Percentiles rank a stretch among this genome's conserved stretches.
Conservation (phyloP, 2,797 vertebrate genomes). For the Thripadectes ignobilis region DNA sequence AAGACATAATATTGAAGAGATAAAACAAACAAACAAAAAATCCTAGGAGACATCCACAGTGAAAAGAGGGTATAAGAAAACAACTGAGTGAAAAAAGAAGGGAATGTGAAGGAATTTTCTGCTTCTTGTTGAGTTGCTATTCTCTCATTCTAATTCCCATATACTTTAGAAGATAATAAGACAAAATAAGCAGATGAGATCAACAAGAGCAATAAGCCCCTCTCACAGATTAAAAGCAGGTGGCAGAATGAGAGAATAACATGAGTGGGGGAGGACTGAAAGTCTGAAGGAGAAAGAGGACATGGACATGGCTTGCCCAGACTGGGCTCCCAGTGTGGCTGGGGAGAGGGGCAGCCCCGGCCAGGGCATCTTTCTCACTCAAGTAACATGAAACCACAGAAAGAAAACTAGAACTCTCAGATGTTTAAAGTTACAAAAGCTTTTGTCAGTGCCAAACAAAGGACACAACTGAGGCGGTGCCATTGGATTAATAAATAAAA, state of each 20-base stretch:
- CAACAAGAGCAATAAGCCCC: neutral
- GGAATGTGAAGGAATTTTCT: neutral
- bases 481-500: neutral
- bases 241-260: neutral
- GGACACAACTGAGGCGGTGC: neutral
- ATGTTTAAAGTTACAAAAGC: conserved; percentile 39
- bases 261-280: neutral
- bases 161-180: neutral
- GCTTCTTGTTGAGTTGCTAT: neutral
- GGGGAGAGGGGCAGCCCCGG: neutral
- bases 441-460: conserved; percentile 22
- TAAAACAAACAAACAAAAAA: neutral
- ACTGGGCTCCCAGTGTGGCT: neutral
- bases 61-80: neutral
- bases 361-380: neutral
- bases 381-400: neutral
- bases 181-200: conserved; percentile 16
- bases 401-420: neutral
- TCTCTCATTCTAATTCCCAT: neutral
- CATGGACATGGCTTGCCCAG: accelerated
- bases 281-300: neutral
- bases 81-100: neutral
- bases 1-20: neutral
- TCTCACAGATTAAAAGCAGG: conserved; percentile 31
- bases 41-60: neutral